Evolutionary conservation across 2,888 invertebrate species (phyloP), one percentile per base, ranked within the genome.

Genomic region (Seira ritae): DNA sequence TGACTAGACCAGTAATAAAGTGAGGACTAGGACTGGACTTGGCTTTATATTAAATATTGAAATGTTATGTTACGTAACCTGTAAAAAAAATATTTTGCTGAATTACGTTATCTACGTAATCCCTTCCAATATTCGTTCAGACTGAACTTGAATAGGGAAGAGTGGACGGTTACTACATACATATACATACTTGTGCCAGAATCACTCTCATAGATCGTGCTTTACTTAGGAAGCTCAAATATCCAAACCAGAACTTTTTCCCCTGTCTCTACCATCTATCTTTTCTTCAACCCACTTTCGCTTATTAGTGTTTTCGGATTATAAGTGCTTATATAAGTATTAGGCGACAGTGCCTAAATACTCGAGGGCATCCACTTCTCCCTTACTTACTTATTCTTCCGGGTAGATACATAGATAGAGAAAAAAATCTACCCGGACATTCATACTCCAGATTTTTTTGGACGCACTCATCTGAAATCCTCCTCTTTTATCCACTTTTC

Each of bases 401-500:
- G n/a, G n/a, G n/a, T n/a, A n/a, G n/a, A n/a, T n/a, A n/a, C n/a
- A n/a, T n/a, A n/a, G n/a, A n/a, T n/a, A n/a, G n/a, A n/a, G n/a
- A n/a, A n/a, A n/a, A n/a, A n/a, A n/a, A n/a, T n/a, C n/a, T n/a
- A n/a, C n/a, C n/a, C n/a, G n/a, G n/a, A n/a, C n/a, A n/a, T 8
- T 8, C 12, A 42, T 42, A 6, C 42, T 42, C 12, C 42, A 42
- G 42, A 42, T 42, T 42, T 42, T 42, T 12, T 42, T 12, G 6
- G 12, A n/a, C n/a, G 42, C 12, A 8, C 42, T 42, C 42, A 8
- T 8, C 42, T 42, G 6, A 42, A 42, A 42, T 42, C 42, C 42
- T 42, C 42, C 42, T 12, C 75, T n/a, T n/a, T 76, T 76, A 76
- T 76, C 75, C 65, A 24, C 1, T 66, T 66, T 76, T 76, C 50